Conservation (phyloP, 2,113 vertebrate species). For the Prochilodus magdalenae region DNA sequence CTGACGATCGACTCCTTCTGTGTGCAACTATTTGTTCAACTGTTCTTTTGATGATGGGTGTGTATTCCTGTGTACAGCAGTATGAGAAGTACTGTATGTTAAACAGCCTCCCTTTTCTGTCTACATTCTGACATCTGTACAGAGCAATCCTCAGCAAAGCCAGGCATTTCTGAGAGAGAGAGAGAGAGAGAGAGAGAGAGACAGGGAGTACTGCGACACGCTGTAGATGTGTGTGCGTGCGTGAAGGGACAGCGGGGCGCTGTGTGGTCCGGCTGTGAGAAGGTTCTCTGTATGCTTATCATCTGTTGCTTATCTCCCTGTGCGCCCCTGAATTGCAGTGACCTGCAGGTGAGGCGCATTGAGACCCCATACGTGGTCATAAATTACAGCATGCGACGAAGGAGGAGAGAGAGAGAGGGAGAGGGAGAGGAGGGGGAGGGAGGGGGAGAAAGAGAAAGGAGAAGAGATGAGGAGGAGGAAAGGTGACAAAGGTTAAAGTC, state of each 20-base stretch:
- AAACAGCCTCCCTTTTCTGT: no score
- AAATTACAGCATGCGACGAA: conserved; percentile 42
- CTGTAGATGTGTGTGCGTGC: conserved; percentile 20
- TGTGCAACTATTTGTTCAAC: no score
- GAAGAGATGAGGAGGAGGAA: conserved; percentile 19
- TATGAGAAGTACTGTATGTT: no score
- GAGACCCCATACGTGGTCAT: conserved; percentile 31
- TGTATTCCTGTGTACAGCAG: no score
- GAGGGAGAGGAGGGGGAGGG: conserved; percentile 15
- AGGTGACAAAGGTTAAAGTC: conserved; percentile 64
- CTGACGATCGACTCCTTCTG: no score
- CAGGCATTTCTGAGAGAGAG: conserved; percentile 9
- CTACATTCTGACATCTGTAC: background rate
- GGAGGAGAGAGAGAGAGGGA: background rate
- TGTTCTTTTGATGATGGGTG: no score
- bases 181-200: background rate
- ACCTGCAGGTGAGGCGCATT: conserved; percentile 49
- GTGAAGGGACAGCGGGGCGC: conserved; percentile 31
- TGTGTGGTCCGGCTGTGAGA: conserved; percentile 38
- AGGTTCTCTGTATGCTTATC: conserved; percentile 46
- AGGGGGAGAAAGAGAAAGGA: background rate
- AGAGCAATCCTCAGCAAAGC: background rate
- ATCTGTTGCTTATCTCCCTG: conserved; percentile 55
- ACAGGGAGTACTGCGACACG: background rate
- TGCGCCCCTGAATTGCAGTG: conserved; percentile 46